Base-by-base conservation (phyloP, 2,888 invertebrate species). In the Idaea dimidiata region DNA sequence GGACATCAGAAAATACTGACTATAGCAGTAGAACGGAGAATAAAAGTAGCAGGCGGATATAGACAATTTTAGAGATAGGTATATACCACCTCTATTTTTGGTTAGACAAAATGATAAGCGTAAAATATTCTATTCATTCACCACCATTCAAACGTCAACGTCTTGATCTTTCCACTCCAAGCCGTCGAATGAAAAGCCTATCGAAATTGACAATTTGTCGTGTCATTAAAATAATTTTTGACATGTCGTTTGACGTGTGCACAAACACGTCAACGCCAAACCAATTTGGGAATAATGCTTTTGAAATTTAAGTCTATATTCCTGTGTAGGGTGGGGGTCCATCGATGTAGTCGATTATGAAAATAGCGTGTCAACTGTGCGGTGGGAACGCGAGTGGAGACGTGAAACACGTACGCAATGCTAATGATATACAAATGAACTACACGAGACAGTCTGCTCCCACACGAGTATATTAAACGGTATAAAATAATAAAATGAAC, bases 371-470 rank as follows among this genome's bases (percentile, higher is more conserved):
- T 86, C 83, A 81, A 72, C 43, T 68, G 70, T 72, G n/a, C 66
- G 72, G 65, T 56, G 10, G 56, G 68, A 68, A 65, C 61, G 68
- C 69, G 72, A 72, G 67, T 71, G 59, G 72, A 68, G 67, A 59
- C 69, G 76, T 67, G 72, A 70, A 18, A 6, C 17, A 65, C 72
- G 69, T 63, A 70, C 68, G 67, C 61, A 33, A 58, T 58, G 78
- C 72, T 84, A 85, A 86, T 85, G 80, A 79, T 81, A 82, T 80
- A 86, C 82, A 85, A 83, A 86, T 83, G 80, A 83, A 82, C 71
- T 59, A 67, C 68, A 67, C 68, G 66, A 76, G 73, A 75, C 74
- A 73, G 71, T 69, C 72, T 73, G 72, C 71, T 69, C 67, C 63
- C 69, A 62, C 68, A 24, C 72, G 71, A 69, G 64, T 32, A 32